Base-by-base conservation (phyloP, 2,888 invertebrate species). In the Pandemis heparana region DNA sequence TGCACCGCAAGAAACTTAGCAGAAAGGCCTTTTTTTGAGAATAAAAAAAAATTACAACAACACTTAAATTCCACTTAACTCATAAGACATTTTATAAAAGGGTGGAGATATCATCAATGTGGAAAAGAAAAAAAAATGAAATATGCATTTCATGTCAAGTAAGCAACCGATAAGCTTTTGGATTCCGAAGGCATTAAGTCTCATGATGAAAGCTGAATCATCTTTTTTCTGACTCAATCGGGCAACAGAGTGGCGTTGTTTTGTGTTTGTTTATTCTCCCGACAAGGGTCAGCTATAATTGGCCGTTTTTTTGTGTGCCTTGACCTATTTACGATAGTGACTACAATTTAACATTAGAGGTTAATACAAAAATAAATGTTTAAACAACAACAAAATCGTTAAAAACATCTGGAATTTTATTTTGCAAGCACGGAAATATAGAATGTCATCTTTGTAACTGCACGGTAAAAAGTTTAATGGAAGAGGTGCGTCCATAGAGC, bases 351-450 rank as follows among this genome's bases (percentile, higher is more conserved):
- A 53, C 32, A 48, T 46, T 7, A 46, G 63, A 56, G 65, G 65
- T 51, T 65, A 65, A 3, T 12, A 18, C 46, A 63, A 56, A 61
- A 56, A 46, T 56, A 46, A 32, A 70, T 16, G 38, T 60, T 51
- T 51, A 62, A n/a, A 53, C 51, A 16, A 56, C 10, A 64, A 64
- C 63, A 70, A 1, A 38, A 63, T 46, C 63, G 46, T 70, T 56
- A 70, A 70, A 51, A 63, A 46, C 70, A 64, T 70, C 70, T 70
- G 70, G 41, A 10, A 16, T 38, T 38, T 69, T 61, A 38, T 7
- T 64, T 16, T 12, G 32, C 16, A 9, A 6, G n/a, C 12, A 12
- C 18, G 14, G 18, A 9, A 5, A 43, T 43, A 48, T n/a, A 48
- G 12, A 62, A 12, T 43, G 12, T 23, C 56, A 18, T 5, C 12